Evolutionary conservation across 2,888 invertebrate genomes (phyloP).

Genomic region (Aquatica leii): DNA sequence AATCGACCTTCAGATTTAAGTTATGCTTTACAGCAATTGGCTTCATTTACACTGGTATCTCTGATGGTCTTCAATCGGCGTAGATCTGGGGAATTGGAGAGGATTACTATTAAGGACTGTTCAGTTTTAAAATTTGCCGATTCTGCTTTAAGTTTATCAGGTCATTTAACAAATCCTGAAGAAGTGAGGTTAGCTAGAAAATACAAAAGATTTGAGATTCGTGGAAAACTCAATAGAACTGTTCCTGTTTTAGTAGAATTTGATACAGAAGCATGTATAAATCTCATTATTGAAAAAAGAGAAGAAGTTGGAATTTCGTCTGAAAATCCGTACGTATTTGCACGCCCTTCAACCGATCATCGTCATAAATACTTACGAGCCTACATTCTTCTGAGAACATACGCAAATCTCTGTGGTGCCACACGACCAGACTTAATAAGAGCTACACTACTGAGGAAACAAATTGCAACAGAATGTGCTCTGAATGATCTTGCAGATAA

Average conservation of each 20-base stretch:
- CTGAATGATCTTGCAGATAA: not conserved
- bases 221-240: slow-evolving; percentile 1
- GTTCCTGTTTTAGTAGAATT: not conserved
- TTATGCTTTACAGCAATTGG: not conserved
- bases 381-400: not conserved
- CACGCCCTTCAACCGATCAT: not conserved
- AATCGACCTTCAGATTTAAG: not conserved
- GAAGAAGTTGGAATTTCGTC: not conserved
- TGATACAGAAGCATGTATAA: not conserved
- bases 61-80: slow-evolving; percentile 5
- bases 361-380: not conserved
- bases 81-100: slow-evolving; percentile 7
- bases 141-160: too few species aligned
- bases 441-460: not conserved
- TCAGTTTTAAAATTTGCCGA: not conserved
- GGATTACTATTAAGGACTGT: not conserved
- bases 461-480: slow-evolving; percentile 7
- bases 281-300: not conserved
- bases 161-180: not conserved
- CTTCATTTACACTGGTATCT: not conserved
- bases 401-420: not conserved
- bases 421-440: not conserved
- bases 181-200: not conserved
- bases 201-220: slow-evolving; percentile 7
- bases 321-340: slow-evolving; percentile 3